Evolutionary conservation across 2,797 vertebrate genomes (phyloP).

Genomic region (Delichon dasypus): DNA sequence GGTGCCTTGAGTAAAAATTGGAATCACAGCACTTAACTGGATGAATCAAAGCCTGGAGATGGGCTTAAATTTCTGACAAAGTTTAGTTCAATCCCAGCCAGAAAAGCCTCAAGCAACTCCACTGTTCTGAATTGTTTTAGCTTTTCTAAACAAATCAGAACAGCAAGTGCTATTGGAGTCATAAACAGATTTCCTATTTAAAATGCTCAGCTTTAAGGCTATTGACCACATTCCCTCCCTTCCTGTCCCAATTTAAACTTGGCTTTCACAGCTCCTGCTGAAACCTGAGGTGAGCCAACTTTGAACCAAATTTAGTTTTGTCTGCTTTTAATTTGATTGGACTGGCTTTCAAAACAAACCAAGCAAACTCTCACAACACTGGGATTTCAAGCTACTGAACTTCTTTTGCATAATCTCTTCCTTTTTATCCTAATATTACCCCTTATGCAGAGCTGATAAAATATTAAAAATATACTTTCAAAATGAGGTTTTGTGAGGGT

Average conservation of each 20-base stretch:
- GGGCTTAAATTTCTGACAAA: constrained; percentile 27
- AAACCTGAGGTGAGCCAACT: constrained; percentile 61
- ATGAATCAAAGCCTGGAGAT: constrained; percentile 37
- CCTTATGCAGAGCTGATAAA: not conserved
- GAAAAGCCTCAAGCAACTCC: constrained; percentile 47
- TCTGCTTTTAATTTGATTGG: constrained; percentile 63
- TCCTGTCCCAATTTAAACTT: constrained; percentile 70
- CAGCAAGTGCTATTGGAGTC: constrained; percentile 60
- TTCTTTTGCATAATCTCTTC: not conserved
- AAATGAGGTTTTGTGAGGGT: not conserved
- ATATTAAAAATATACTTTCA: not conserved
- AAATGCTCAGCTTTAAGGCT: constrained; percentile 66
- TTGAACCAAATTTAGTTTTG: constrained; percentile 66
- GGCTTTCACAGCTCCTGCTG: constrained; percentile 59
- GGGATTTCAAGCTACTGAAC: constrained; percentile 6
- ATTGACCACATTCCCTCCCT: constrained; percentile 70
- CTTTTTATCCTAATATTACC: not conserved
- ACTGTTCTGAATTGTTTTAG: constrained; percentile 59
- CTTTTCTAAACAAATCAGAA: constrained; percentile 67
- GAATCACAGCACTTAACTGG: constrained; percentile 8
- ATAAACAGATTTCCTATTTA: constrained; percentile 70
- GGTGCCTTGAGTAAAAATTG: not conserved
- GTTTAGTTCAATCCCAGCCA: constrained; percentile 36
- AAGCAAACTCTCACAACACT: not conserved
- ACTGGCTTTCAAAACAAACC: constrained; percentile 54